Evolutionary conservation across 2,113 vertebrate species (phyloP).

Genomic region (Lota lota): DNA sequence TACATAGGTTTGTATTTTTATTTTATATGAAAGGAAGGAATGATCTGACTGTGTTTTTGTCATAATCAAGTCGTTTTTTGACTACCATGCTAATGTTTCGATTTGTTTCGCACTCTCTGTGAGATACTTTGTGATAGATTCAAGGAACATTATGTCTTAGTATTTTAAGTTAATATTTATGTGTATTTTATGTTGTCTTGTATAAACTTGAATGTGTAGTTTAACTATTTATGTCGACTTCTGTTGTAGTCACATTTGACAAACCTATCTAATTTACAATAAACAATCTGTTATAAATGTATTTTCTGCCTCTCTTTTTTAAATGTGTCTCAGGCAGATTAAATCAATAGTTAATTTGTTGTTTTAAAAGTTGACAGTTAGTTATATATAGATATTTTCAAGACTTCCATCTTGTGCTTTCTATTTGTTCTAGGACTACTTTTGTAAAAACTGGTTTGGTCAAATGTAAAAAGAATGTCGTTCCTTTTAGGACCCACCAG

Average conservation of each 20-base stretch:
- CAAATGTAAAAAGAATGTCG: too few species aligned
- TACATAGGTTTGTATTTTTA: constrained; percentile 31
- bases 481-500: too few species aligned
- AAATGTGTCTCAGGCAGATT: too few species aligned
- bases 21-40: constrained; percentile 30
- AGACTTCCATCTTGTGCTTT: too few species aligned
- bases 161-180: constrained; percentile 63
- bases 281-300: too few species aligned
- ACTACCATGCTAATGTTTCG: constrained; percentile 44
- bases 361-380: too few species aligned
- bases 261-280: too few species aligned
- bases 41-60: constrained; percentile 5
- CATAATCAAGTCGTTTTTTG: constrained; percentile 12
- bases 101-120: not conserved
- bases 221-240: constrained; percentile 51
- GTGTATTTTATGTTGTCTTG: constrained; percentile 43
- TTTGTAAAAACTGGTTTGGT: too few species aligned
- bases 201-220: constrained; percentile 23
- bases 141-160: constrained; percentile 16
- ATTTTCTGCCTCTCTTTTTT: too few species aligned
- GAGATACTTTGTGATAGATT: constrained; percentile 3
- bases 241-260: not conserved
- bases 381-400: too few species aligned
- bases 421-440: too few species aligned
- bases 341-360: too few species aligned